Percentiles rank a stretch among this genome's conserved stretches.
These are phyloP conservation scores for Bufotes viridis DNA, from an alignment of 2,797 vertebrate species.

Conservation along the genomic window DNA sequence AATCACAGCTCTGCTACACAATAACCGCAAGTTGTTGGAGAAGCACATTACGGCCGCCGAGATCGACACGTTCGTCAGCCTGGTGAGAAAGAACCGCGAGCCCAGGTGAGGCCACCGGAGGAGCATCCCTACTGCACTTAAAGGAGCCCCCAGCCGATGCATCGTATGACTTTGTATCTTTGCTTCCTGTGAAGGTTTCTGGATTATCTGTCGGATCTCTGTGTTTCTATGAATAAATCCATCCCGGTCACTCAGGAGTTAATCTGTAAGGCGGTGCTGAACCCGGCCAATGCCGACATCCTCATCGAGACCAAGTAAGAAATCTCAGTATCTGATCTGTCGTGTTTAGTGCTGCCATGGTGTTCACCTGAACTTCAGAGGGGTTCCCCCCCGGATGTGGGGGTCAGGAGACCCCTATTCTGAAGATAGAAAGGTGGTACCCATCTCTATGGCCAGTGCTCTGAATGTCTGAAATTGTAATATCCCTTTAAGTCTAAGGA, in stretches of 20 bases:
- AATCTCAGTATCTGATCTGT: neutral
- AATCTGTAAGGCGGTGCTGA: slow-evolving; percentile 96
- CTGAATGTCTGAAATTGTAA: no score
- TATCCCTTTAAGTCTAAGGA: no score
- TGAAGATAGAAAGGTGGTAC: no score
- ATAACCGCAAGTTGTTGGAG: slow-evolving; percentile 96
- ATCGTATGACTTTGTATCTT: neutral
- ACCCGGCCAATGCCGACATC: slow-evolving; percentile 92
- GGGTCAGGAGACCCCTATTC: no score
- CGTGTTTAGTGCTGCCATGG: no score
- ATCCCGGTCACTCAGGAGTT: slow-evolving; percentile 98
- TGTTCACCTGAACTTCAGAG: no score
- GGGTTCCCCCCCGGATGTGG: no score
- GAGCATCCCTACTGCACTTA: neutral
- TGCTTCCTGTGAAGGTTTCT: slow-evolving; percentile 82
- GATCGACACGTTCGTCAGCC: slow-evolving; percentile 97
- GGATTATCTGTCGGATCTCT: slow-evolving; percentile 97
- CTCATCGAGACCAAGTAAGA: slow-evolving; percentile 97
- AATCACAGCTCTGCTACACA: slow-evolving; percentile 95
- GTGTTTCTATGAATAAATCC: slow-evolving; percentile 98
- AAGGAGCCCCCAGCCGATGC: neutral
- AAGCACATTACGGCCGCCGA: slow-evolving; percentile 98
- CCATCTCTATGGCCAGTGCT: no score
- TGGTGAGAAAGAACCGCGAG: slow-evolving; percentile 97
- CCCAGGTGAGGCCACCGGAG: slow-evolving; percentile 82